Conservation (phyloP, 2,797 vertebrate genomes). For the Ispidina lecontei region DNA sequence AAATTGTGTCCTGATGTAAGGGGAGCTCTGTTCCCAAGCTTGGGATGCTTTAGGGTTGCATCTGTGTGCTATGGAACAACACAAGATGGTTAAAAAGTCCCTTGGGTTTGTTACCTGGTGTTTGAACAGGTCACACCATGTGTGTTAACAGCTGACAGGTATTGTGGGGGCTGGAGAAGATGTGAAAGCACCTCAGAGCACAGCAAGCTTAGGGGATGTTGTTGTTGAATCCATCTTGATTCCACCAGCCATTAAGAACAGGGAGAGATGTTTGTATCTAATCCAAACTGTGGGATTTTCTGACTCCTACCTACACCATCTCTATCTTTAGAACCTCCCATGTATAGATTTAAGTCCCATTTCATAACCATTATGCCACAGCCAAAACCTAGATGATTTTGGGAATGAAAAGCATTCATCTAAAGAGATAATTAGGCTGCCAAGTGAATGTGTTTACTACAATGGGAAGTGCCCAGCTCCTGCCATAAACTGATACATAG, state of each 20-base stretch:
- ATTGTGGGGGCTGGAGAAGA: fast-evolving
- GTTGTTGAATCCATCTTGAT: neutral
- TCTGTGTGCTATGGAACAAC: neutral
- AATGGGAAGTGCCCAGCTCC: neutral
- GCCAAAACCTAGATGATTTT: neutral
- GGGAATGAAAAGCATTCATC: too few species aligned
- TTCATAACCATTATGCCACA: neutral
- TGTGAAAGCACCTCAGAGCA: neutral
- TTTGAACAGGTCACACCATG: fast-evolving
- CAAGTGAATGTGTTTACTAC: neutral
- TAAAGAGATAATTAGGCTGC: neutral
- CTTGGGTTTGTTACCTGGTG: neutral
- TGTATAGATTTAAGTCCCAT: neutral
- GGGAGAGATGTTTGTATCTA: fast-evolving
- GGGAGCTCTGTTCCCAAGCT: fast-evolving
- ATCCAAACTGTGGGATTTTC: neutral
- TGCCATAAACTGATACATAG: neutral
- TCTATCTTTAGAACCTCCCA: neutral
- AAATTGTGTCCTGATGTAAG: neutral
- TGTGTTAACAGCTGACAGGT: neutral
- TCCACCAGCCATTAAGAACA: neutral
- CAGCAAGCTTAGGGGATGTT: neutral
- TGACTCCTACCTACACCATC: neutral
- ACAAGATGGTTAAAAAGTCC: neutral
- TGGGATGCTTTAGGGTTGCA: neutral